Evolutionary conservation across 2,888 invertebrate genomes (phyloP).

Genomic region (Tridacna gigas): DNA sequence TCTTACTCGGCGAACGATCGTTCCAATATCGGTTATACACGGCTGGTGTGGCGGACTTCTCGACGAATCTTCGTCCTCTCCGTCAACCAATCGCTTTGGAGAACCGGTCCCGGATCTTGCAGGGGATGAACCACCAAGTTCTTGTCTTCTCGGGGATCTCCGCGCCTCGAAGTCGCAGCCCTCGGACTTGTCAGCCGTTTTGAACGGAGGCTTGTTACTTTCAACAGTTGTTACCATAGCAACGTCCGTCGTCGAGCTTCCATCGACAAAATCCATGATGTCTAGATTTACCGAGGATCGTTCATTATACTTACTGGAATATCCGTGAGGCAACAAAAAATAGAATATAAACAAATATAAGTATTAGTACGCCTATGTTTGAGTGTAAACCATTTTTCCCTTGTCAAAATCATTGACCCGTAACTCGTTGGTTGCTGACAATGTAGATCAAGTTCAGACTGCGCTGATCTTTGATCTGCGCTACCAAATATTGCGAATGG

Average conservation of each 20-base stretch:
- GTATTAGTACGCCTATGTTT: too few relatives aligned
- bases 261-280: slow-evolving; percentile 62
- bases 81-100: slow-evolving; percentile 47
- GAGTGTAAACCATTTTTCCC: too few relatives aligned
- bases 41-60: slow-evolving; percentile 69
- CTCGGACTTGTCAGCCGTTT: background rate
- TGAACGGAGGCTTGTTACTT: background rate
- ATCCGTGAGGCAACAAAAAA: slow-evolving; percentile 49
- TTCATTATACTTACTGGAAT: slow-evolving; percentile 77
- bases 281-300: slow-evolving; percentile 68
- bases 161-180: slow-evolving; percentile 15
- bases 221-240: background rate
- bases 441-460: too few relatives aligned
- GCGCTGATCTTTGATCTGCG: too few relatives aligned
- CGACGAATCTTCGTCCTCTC: slow-evolving; percentile 55
- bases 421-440: too few relatives aligned
- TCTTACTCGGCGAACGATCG: slow-evolving; percentile 78
- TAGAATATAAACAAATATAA: slow-evolving; percentile 14
- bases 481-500: too few relatives aligned
- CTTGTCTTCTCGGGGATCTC: slow-evolving; percentile 22
- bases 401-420: too few relatives aligned
- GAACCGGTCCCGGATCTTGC: slow-evolving; percentile 11
- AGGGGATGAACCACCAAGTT: slow-evolving; percentile 23
- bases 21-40: slow-evolving; percentile 79
- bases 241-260: slow-evolving; percentile 31